Conservation (phyloP, 2,888 invertebrate species). For the Diabrotica balteata region DNA sequence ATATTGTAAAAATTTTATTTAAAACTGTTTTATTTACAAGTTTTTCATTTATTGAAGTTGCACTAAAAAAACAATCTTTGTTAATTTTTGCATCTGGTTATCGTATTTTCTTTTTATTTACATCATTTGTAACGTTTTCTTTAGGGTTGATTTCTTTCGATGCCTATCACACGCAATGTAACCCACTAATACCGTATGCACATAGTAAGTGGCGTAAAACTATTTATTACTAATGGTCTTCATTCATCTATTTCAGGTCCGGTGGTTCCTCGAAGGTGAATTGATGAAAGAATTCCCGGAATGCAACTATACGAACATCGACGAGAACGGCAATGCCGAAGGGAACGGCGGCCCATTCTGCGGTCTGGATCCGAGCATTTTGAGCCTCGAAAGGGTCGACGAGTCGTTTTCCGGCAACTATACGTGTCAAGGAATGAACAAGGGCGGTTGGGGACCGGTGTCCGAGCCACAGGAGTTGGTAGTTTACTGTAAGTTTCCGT, state of each 20-base stretch:
- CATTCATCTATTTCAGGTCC: slow-evolving; percentile 52
- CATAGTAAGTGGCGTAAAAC: too few species aligned
- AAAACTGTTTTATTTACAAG: too few species aligned
- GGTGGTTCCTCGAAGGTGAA: slow-evolving; percentile 87
- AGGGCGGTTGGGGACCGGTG: slow-evolving; percentile 85
- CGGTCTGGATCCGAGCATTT: slow-evolving; percentile 85
- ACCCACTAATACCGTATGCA: too few species aligned
- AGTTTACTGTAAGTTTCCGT: slow-evolving; percentile 76
- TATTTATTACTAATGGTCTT: too few species aligned
- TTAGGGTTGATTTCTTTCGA: too few species aligned
- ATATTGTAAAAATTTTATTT: too few species aligned
- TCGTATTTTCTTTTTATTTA: too few species aligned
- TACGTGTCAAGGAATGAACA: slow-evolving; percentile 89
- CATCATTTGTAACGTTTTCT: too few species aligned
- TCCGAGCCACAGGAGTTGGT: slow-evolving; percentile 80
- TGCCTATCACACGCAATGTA: too few species aligned
- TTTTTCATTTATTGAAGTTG: too few species aligned
- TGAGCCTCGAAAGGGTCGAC: slow-evolving; percentile 84
- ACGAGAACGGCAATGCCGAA: slow-evolving; percentile 57
- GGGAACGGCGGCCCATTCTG: slow-evolving; percentile 70
- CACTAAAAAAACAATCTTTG: too few species aligned
- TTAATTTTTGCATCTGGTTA: too few species aligned
- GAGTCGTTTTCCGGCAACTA: slow-evolving; percentile 93
- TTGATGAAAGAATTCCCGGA: slow-evolving; percentile 85
- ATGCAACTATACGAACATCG: slow-evolving; percentile 67